A percentile compares a stretch with the other conserved stretches of the same genome.
Conservation (phyloP, 2,888 invertebrate genomes). For the Hypomecis punctinalis region DNA sequence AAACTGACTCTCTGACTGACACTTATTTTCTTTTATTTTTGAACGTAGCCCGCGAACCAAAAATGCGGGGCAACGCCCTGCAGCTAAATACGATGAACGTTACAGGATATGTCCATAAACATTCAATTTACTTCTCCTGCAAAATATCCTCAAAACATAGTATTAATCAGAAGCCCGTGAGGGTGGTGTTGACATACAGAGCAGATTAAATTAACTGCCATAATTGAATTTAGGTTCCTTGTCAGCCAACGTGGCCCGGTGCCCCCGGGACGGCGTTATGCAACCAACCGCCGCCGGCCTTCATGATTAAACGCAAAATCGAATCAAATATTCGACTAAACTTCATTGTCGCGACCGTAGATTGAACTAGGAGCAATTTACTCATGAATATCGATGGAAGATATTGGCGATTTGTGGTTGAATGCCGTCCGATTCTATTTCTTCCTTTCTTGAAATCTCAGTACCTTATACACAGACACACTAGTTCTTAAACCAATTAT, state of each 20-base stretch:
- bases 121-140: slow-evolving; percentile 42
- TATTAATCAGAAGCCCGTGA: slow-evolving; percentile 67
- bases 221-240: slow-evolving; percentile 85
- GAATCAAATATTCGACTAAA: slow-evolving; percentile 50
- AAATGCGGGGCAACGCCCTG: too few relatives aligned
- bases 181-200: slow-evolving; percentile 75
- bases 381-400: slow-evolving; percentile 21
- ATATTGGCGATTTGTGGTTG: slow-evolving; percentile 5
- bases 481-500: too few relatives aligned
- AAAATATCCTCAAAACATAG: slow-evolving; percentile 52
- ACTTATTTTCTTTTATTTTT: too few relatives aligned
- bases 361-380: slow-evolving; percentile 39
- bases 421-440: neutral
- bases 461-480: too few relatives aligned
- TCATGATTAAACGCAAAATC: slow-evolving; percentile 51
- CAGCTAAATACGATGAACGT: neutral
- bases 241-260: slow-evolving; percentile 74
- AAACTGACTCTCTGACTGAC: too few relatives aligned
- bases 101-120: neutral
- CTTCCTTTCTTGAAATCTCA: too few relatives aligned
- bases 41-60: too few relatives aligned
- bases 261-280: slow-evolving; percentile 47
- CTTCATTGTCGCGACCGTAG: slow-evolving; percentile 40
- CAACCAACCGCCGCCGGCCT: slow-evolving; percentile 36
- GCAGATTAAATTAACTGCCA: slow-evolving; percentile 83